phyloP scores from a whole-genome alignment of 2,113 vertebrate species.

The Melospiza georgiana region DNA sequence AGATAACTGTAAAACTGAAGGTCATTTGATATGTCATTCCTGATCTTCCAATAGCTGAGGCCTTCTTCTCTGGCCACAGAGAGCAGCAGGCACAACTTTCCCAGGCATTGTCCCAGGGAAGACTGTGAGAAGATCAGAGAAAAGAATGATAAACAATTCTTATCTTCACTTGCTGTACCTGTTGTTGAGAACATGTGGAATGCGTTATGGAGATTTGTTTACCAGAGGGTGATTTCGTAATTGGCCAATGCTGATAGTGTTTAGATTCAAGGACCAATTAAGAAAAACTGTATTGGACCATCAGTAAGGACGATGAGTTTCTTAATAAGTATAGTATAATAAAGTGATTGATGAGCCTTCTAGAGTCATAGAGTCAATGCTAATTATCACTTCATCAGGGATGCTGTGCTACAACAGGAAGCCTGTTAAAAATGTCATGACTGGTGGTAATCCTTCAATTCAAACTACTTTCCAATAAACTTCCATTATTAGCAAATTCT shows the following conservation, averaged over 20 bases:
- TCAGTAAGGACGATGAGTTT: neutral
- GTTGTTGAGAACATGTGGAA: neutral
- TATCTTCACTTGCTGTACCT: neutral
- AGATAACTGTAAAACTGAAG: neutral
- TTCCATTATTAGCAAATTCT: neutral
- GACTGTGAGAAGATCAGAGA: neutral
- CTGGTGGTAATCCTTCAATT: neutral
- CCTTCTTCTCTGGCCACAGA: neutral
- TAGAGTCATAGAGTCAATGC: neutral
- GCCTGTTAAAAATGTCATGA: neutral
- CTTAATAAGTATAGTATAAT: neutral
- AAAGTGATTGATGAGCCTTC: neutral
- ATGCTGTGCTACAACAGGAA: neutral
- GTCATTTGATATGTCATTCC: neutral
- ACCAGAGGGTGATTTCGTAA: neutral
- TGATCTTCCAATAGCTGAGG: neutral
- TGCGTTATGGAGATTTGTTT: neutral
- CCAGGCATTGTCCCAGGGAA: neutral
- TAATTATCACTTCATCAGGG: neutral
- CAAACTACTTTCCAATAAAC: neutral
- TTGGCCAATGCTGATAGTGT: neutral
- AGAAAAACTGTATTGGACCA: neutral
- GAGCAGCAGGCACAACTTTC: neutral
- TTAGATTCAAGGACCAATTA: neutral
- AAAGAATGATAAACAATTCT: neutral